phyloP scores from a whole-genome alignment of 2,888 invertebrate species.

The Drosophila greeni region DNA sequence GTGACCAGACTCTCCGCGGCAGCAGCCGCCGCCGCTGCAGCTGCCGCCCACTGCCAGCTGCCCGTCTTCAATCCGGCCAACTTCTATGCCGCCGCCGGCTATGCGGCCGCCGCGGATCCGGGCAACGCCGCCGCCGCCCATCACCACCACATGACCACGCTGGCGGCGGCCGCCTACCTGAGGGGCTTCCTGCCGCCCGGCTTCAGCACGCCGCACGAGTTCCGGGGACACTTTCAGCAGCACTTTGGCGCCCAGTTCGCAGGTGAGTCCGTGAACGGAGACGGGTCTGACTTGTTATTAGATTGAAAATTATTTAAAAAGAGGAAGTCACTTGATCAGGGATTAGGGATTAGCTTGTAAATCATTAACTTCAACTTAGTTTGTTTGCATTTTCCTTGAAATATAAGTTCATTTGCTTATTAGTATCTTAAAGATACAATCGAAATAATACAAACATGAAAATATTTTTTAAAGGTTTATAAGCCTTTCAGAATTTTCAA shows the following conservation, averaged over 20 bases:
- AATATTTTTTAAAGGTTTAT: neutral
- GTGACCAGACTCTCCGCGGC: conserved; percentile 72
- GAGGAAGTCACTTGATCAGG: neutral
- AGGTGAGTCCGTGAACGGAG: conserved; percentile 67
- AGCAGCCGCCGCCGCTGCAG: conserved; percentile 77
- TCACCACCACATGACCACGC: conserved; percentile 79
- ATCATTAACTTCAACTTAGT: neutral
- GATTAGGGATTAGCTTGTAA: neutral
- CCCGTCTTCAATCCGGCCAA: conserved; percentile 79
- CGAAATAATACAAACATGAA: neutral
- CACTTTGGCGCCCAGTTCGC: conserved; percentile 78
- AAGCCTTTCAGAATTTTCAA: neutral
- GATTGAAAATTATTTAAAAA: too few species aligned
- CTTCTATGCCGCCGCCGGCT: conserved; percentile 79
- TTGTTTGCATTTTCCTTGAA: neutral
- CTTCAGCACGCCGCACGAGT: conserved; percentile 78
- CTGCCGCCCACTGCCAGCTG: conserved; percentile 78
- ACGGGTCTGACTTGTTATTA: too few species aligned
- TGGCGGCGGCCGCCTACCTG: conserved; percentile 78
- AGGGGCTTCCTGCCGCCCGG: conserved; percentile 78
- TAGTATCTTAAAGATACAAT: too few species aligned
- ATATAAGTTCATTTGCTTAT: neutral
- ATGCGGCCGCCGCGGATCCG: conserved; percentile 77
- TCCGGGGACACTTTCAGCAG: conserved; percentile 78
- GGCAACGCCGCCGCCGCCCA: conserved; percentile 76